Percentiles rank a stretch among this genome's conserved stretches.
Evolutionary conservation across 2,888 invertebrate species (phyloP).

Genomic region (Nebria brevicollis): DNA sequence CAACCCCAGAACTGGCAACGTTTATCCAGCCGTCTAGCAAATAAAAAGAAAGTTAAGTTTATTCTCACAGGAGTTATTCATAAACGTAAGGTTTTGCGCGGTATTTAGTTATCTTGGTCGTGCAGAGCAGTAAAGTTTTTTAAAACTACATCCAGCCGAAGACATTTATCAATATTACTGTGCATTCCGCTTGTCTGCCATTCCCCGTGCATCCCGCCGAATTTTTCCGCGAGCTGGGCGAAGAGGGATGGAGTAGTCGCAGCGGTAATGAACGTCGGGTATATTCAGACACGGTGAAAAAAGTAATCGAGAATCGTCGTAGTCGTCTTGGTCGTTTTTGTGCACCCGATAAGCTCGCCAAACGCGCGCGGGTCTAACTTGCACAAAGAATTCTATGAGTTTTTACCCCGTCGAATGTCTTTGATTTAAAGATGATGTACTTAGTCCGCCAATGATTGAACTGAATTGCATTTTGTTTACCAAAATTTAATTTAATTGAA

Average conservation of each 20-base stretch:
- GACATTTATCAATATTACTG: conserved; percentile 47
- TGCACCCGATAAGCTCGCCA: conserved; percentile 34
- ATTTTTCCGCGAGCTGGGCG: background rate
- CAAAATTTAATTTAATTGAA: background rate
- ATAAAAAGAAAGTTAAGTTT: conserved; percentile 31
- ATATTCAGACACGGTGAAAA: conserved; percentile 23
- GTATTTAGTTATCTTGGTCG: conserved; percentile 44
- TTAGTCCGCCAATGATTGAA: background rate
- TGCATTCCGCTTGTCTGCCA: conserved; percentile 37
- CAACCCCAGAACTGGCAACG: background rate
- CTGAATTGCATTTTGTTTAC: background rate
- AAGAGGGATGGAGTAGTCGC: conserved; percentile 11
- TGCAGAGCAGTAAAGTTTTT: conserved; percentile 45
- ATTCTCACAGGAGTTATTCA: conserved; percentile 42
- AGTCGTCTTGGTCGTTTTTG: conserved; percentile 35
- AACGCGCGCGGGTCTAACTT: conserved; percentile 25
- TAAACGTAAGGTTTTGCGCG: conserved; percentile 38
- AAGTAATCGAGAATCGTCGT: conserved; percentile 40
- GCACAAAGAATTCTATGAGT: conserved; percentile 39
- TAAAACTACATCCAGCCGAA: conserved; percentile 46
- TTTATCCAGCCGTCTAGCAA: conserved; percentile 11
- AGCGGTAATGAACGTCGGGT: conserved; percentile 38
- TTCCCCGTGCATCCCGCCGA: background rate
- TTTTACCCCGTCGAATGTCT: conserved; percentile 25
- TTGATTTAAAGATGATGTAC: conserved; percentile 40